Base-by-base conservation (phyloP, 2,797 vertebrate genomes). In the Meda fulgida region DNA sequence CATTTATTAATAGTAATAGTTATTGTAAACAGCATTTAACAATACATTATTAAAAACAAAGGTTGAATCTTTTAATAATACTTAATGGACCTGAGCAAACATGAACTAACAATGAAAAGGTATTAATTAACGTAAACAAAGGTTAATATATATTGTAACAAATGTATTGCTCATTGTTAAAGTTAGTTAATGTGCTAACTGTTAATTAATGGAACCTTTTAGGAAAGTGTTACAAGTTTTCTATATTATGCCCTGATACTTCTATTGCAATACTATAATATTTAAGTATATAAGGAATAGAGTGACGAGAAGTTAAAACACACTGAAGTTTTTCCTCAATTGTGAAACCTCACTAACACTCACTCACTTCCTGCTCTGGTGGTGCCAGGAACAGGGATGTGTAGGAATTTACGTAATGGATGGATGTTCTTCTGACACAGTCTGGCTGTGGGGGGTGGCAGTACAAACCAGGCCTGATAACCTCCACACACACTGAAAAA, bases 391-490 rank as follows among this genome's bases (percentile, higher is more conserved):
- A 84, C 92, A 29, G 84, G 85, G 86, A 63, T 83, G 85, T 86
- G 75, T 65, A 92, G 93, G 95, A 95, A 95, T 94, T 92, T 87
- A 85, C 73, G 89, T 93, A 93, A 94, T 91, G 90, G 89, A 95
- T 93, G 92, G 89, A 85, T 83, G 63, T 70, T 78, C 78, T 53
- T 19, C 53, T 80, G 53, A 85, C 63, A 89, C 80, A 89, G 87
- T 89, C 91, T 91, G 84, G 83, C 88, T 87, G 88, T 84, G 89
- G 51, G 85, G 87, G 84, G 29, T 80, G 23, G 67, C 29, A 67
- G 71, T 7, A 60, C 78, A 81, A 88, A 76, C 87, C 87, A 31
- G 5, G 89, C 90, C 89, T 91, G 94, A 94, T 94, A 93, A 94
- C 92, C 92, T 89, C 79, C 78, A 75, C 77, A 66, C 58, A 7